Evolutionary conservation across 2,888 invertebrate genomes (phyloP).

Genomic region (Trissolcus brochymenae): DNA sequence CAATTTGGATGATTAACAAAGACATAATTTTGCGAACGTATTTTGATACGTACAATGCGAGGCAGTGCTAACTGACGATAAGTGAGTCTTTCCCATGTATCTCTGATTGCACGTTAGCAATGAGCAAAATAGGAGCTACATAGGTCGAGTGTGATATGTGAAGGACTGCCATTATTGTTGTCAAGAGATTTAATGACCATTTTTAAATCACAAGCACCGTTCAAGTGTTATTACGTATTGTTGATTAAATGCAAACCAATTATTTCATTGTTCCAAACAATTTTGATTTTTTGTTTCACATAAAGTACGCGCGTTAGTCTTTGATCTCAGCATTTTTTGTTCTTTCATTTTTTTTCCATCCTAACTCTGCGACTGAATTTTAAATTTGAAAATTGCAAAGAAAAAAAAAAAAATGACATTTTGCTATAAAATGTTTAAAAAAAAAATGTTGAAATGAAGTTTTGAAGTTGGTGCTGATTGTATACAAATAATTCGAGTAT

Average conservation of each 20-base stretch:
- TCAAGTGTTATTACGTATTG: slow-evolving; percentile 22
- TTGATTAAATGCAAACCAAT: slow-evolving; percentile 4
- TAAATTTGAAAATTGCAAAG: too few species aligned
- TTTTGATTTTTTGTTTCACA: slow-evolving; percentile 10
- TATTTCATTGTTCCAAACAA: not conserved
- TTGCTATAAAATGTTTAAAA: too few species aligned
- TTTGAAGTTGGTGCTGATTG: too few species aligned
- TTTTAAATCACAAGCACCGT: slow-evolving; percentile 69
- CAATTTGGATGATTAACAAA: too few species aligned
- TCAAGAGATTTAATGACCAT: slow-evolving; percentile 72
- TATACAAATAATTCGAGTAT: too few species aligned
- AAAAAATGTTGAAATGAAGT: too few species aligned
- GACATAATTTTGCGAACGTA: too few species aligned
- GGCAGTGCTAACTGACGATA: slow-evolving; percentile 31
- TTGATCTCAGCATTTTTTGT: too few species aligned
- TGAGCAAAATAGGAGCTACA: slow-evolving; percentile 55
- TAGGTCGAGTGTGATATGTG: slow-evolving; percentile 55
- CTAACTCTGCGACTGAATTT: too few species aligned
- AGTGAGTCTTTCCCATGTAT: slow-evolving; percentile 56
- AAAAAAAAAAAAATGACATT: too few species aligned
- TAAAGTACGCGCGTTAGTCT: slow-evolving; percentile 8
- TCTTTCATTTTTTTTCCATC: too few species aligned
- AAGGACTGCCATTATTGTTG: slow-evolving; percentile 66
- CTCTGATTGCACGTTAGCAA: slow-evolving; percentile 52
- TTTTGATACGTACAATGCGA: too few species aligned